Evolutionary conservation across 2,797 vertebrate genomes (phyloP).

Genomic region (Simalia tracyae): DNA sequence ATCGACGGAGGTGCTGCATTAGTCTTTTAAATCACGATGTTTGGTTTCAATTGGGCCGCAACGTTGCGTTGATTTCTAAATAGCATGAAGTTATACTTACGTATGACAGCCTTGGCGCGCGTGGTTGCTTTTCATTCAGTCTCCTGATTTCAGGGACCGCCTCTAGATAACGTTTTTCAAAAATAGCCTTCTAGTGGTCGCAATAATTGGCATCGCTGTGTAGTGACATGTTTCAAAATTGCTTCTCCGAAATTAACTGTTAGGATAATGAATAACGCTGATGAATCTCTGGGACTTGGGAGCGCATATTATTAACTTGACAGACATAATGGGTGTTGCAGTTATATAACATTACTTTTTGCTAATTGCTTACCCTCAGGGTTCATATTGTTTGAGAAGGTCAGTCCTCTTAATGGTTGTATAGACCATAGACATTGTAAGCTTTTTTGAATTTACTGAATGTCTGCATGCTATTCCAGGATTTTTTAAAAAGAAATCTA

Average conservation of each 20-base stretch:
- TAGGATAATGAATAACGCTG: neutral
- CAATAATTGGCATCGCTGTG: neutral
- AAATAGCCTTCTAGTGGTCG: neutral
- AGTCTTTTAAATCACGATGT: neutral
- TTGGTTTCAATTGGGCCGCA: neutral
- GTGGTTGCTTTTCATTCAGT: neutral
- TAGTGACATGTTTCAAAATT: neutral
- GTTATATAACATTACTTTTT: constrained; percentile 14
- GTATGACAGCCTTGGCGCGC: neutral
- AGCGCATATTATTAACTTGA: neutral
- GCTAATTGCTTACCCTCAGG: neutral
- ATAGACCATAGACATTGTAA: neutral
- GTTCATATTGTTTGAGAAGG: neutral
- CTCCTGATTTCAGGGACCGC: neutral
- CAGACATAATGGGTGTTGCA: neutral
- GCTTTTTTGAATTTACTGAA: neutral
- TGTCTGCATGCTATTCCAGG: neutral
- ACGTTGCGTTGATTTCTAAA: neutral
- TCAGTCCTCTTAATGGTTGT: neutral
- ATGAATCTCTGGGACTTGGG: neutral
- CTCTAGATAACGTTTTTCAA: neutral
- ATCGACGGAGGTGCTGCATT: neutral
- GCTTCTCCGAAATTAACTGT: neutral
- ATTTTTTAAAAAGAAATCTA: neutral
- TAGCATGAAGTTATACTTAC: neutral